phyloP scores from a whole-genome alignment of 2,797 vertebrate species.

The Chlorospingus flavigularis region DNA sequence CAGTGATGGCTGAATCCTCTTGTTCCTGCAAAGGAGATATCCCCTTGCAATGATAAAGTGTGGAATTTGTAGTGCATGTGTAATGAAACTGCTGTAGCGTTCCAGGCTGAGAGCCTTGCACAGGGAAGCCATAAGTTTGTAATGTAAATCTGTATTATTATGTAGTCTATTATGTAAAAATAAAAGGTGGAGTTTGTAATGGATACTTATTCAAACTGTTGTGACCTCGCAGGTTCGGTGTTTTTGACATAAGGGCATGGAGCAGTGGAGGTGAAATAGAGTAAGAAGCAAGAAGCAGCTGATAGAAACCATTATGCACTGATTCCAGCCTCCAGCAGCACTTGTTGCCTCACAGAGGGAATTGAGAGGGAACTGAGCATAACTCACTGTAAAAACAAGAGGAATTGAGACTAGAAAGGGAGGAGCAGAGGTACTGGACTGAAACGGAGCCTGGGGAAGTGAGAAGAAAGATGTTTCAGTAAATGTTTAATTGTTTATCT shows the following conservation, averaged over 20 bases:
- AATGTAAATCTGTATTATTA: not conserved
- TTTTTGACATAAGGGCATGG: not conserved
- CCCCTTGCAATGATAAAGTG: not conserved
- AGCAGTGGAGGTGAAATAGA: not conserved
- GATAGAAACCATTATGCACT: not conserved
- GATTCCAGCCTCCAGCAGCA: not conserved
- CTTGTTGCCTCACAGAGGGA: not conserved
- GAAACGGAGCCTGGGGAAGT: not conserved
- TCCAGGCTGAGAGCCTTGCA: not conserved
- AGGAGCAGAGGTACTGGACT: not conserved
- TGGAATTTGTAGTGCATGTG: not conserved
- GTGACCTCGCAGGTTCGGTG: not conserved
- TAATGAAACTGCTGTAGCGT: not conserved
- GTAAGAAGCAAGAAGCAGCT: not conserved
- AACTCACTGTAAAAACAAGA: not conserved
- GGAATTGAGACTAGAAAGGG: not conserved
- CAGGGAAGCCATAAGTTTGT: not conserved
- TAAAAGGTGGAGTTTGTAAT: not conserved
- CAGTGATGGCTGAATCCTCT: not conserved
- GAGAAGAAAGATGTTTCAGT: not conserved
- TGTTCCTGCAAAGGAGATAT: not conserved
- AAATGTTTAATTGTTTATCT: not conserved
- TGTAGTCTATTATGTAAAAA: not conserved
- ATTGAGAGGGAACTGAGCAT: not conserved
- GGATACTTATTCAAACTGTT: not conserved